phyloP scores from a whole-genome alignment of 2,888 invertebrate species.

The Clanis bilineata region DNA sequence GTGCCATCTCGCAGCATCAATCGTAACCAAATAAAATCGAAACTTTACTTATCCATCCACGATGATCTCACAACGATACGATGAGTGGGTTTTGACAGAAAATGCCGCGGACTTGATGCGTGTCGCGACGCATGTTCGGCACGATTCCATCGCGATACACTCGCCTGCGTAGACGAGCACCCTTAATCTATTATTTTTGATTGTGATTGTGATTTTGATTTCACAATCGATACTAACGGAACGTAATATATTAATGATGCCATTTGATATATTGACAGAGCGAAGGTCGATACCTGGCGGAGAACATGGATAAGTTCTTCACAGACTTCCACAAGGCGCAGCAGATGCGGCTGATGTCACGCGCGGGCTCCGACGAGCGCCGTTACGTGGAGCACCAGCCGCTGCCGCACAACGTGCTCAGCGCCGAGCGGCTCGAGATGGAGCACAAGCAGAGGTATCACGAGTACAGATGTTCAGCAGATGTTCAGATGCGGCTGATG shows the following conservation, averaged over 20 bases:
- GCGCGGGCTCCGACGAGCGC: conserved; percentile 58
- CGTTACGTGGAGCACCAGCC: conserved; percentile 48
- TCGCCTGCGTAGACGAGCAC: too few species aligned
- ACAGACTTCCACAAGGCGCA: conserved; percentile 87
- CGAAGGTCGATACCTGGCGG: conserved; percentile 69
- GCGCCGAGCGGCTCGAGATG: conserved; percentile 64
- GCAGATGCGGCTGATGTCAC: conserved; percentile 62
- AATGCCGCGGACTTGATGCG: too few species aligned
- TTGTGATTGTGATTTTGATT: too few species aligned
- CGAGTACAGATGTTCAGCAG: not conserved
- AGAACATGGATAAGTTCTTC: conserved; percentile 87
- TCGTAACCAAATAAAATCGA: too few species aligned
- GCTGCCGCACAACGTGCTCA: conserved; percentile 62
- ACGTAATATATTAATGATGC: not conserved
- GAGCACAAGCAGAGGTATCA: conserved; percentile 71
- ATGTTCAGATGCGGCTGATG: not conserved
- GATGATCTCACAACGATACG: too few species aligned
- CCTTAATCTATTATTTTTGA: too few species aligned
- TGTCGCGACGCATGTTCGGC: too few species aligned
- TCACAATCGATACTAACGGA: too few species aligned
- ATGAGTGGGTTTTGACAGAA: too few species aligned
- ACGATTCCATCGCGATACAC: too few species aligned
- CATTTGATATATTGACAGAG: conserved; percentile 39
- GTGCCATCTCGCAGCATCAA: too few species aligned
- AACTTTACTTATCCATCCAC: too few species aligned